These are phyloP conservation scores for Chitala chitala DNA, from an alignment of 2,113 vertebrate species.

Conservation along the genomic window DNA sequence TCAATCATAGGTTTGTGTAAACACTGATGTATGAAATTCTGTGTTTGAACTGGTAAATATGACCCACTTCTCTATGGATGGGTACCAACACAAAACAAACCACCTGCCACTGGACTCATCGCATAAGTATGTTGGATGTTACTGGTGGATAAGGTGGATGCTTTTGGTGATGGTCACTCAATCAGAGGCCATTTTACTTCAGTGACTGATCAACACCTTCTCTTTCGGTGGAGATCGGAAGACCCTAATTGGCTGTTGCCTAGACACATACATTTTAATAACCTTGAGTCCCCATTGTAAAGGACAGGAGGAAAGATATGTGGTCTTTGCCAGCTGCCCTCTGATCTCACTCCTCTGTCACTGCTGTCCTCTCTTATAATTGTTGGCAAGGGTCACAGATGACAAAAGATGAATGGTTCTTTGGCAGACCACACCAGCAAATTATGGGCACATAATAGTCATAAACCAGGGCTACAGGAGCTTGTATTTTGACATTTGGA, in stretches of 20 bases:
- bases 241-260: slow-evolving; percentile 17
- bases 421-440: slow-evolving; percentile 11
- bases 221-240: background rate
- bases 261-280: background rate
- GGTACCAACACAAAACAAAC: too few relatives aligned
- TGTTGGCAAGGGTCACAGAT: slow-evolving; percentile 15
- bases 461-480: slow-evolving; percentile 26
- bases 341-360: background rate
- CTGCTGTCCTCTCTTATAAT: slow-evolving; percentile 29
- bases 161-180: background rate
- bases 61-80: too few relatives aligned
- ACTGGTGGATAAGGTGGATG: too few relatives aligned
- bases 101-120: too few relatives aligned
- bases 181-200: background rate
- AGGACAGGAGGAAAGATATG: background rate
- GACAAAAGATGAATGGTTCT: background rate
- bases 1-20: too few relatives aligned
- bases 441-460: slow-evolving; percentile 34
- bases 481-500: slow-evolving; percentile 57
- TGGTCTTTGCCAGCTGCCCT: background rate
- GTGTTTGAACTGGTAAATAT: too few relatives aligned
- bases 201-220: background rate
- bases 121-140: too few relatives aligned
- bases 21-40: too few relatives aligned
- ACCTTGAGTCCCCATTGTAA: background rate